A percentile compares a stretch with the other conserved stretches of the same genome.
Evolutionary conservation across 2,888 invertebrate species (phyloP).

Genomic region (Vanessa cardui): DNA sequence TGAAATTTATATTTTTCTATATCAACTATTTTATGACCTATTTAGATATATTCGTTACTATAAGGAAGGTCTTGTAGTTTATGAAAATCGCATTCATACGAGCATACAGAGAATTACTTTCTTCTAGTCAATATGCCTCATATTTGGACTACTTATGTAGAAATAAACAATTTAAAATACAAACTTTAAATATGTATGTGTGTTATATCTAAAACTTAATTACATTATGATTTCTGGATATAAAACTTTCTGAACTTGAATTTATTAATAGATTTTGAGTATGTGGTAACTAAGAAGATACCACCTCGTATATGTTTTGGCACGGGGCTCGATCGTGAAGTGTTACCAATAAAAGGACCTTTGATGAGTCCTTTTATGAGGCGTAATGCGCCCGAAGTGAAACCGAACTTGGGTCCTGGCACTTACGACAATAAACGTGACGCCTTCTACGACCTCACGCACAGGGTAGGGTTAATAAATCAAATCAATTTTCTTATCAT

Average conservation of each 20-base stretch:
- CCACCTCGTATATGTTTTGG: constrained; percentile 79
- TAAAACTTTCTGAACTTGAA: neutral
- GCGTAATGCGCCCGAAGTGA: constrained; percentile 55
- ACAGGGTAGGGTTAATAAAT: constrained; percentile 53
- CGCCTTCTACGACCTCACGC: constrained; percentile 64
- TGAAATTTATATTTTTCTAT: neutral
- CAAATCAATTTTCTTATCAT: too few species aligned
- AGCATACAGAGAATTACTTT: too few species aligned
- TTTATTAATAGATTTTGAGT: constrained; percentile 74
- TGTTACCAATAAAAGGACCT: constrained; percentile 71
- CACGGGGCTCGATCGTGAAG: constrained; percentile 70
- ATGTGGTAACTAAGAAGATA: constrained; percentile 77
- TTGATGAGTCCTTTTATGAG: constrained; percentile 76
- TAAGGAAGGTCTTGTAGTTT: too few species aligned
- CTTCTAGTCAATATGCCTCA: too few species aligned
- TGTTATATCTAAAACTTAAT: too few species aligned
- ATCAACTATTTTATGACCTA: too few species aligned
- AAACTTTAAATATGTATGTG: too few species aligned
- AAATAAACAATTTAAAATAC: too few species aligned
- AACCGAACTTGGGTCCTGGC: constrained; percentile 62
- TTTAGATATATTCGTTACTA: too few species aligned
- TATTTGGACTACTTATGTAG: too few species aligned
- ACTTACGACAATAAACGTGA: constrained; percentile 57
- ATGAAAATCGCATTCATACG: too few species aligned
- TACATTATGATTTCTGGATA: too few species aligned